These are phyloP conservation scores for Dermatemys mawii DNA, from an alignment of 2,113 vertebrate genomes.

Conservation along the genomic window DNA sequence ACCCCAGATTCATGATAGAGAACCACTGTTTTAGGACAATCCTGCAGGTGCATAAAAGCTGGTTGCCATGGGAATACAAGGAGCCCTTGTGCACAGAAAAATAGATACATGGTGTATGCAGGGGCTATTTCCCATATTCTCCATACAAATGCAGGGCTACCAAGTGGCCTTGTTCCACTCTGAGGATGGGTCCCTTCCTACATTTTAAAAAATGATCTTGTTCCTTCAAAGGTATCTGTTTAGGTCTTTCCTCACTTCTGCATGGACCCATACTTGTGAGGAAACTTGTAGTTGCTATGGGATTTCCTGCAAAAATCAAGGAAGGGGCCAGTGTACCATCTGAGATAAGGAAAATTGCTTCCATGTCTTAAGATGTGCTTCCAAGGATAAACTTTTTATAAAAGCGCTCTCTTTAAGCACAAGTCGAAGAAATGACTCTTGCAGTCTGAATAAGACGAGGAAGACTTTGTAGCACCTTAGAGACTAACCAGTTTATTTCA, in stretches of 20 bases:
- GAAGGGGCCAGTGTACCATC: neutral
- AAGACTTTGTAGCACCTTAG: too few relatives aligned
- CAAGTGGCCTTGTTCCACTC: too few relatives aligned
- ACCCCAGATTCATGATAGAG: too few relatives aligned
- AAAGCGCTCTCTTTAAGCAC: neutral
- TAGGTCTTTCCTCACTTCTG: neutral
- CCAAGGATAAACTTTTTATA: neutral
- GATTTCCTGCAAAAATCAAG: neutral
- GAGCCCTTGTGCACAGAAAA: neutral
- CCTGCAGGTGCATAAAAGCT: neutral
- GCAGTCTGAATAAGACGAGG: too few relatives aligned
- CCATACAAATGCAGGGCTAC: neutral
- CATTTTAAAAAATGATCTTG: neutral
- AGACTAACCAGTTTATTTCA: too few relatives aligned
- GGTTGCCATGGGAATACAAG: neutral
- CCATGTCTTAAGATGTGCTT: neutral
- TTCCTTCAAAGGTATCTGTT: neutral
- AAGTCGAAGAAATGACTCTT: rapidly evolving
- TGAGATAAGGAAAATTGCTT: neutral
- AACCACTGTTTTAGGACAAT: neutral
- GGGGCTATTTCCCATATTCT: neutral
- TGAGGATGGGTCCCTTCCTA: neutral
- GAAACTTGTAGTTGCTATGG: neutral
- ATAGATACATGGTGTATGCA: neutral
- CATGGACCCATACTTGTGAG: neutral